Percentiles rank a stretch among this genome's conserved stretches.
Conservation (phyloP, 2,888 invertebrate genomes). For the Cylindroiulus punctatus region DNA sequence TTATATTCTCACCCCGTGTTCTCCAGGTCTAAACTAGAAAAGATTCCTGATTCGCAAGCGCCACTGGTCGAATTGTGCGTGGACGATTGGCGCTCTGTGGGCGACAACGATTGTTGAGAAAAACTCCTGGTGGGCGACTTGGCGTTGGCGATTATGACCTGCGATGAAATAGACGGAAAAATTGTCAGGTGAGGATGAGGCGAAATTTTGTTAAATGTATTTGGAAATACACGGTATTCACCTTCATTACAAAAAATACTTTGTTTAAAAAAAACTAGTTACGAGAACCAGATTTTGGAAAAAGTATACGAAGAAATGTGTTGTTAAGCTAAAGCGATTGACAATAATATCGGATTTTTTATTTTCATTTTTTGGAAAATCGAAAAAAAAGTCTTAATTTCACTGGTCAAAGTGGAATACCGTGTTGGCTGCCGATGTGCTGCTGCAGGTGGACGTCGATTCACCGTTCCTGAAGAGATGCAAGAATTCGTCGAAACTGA, state of each 20-base stretch:
- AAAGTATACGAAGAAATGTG: too few relatives aligned
- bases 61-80: constrained; percentile 31
- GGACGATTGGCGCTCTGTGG: constrained; percentile 47
- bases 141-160: neutral
- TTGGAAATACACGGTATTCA: too few relatives aligned
- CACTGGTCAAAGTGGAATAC: too few relatives aligned
- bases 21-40: constrained; percentile 56
- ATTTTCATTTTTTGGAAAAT: too few relatives aligned
- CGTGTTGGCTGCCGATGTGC: neutral
- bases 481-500: constrained; percentile 75
- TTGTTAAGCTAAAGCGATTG: too few relatives aligned
- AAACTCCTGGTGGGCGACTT: constrained; percentile 37
- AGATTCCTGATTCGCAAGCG: constrained; percentile 55
- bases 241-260: too few relatives aligned
- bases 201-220: too few relatives aligned
- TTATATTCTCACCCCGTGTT: constrained; percentile 54
- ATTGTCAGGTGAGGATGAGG: neutral
- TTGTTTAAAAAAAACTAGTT: too few relatives aligned
- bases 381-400: too few relatives aligned
- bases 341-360: too few relatives aligned
- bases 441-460: constrained; percentile 58
- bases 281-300: too few relatives aligned
- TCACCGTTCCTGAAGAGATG: constrained; percentile 72
- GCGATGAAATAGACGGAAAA: neutral
- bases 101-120: constrained; percentile 33